These are phyloP conservation scores for Hypotaenidia okinawae DNA, from an alignment of 2,797 vertebrate genomes.

Conservation along the genomic window DNA sequence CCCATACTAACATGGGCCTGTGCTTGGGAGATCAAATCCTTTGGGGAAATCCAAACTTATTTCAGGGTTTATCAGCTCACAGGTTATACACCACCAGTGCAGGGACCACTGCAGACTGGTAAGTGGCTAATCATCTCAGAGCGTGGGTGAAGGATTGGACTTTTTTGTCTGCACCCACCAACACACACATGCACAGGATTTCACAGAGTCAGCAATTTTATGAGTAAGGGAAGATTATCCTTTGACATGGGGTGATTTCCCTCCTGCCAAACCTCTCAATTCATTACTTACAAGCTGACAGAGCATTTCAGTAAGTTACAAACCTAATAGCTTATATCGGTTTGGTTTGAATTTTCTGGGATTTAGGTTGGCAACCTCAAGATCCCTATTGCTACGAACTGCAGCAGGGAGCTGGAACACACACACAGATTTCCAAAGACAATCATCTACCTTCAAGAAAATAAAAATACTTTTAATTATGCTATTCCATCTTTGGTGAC, in stretches of 20 bases:
- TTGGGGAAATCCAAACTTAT: not conserved
- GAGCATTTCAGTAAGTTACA: not conserved
- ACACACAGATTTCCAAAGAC: fast-evolving
- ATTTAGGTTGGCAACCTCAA: not conserved
- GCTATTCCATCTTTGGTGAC: not conserved
- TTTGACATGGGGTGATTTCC: not conserved
- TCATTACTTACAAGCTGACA: not conserved
- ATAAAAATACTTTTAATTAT: not conserved
- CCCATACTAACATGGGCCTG: fast-evolving
- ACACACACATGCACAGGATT: fast-evolving
- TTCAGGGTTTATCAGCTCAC: not conserved
- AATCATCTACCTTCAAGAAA: not conserved
- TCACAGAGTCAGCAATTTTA: not conserved
- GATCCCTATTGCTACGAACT: not conserved
- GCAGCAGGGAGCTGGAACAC: not conserved
- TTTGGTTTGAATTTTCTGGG: not conserved
- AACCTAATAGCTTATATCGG: not conserved
- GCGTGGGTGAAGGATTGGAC: not conserved
- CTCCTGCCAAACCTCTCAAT: not conserved
- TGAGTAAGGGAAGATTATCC: not conserved
- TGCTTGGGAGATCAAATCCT: not conserved
- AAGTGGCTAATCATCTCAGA: not conserved
- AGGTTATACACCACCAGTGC: not conserved
- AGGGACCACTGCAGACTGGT: too few species aligned
- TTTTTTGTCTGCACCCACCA: not conserved